Evolutionary conservation across 2,113 vertebrate species (phyloP).

Genomic region (Australoheros scitulus): DNA sequence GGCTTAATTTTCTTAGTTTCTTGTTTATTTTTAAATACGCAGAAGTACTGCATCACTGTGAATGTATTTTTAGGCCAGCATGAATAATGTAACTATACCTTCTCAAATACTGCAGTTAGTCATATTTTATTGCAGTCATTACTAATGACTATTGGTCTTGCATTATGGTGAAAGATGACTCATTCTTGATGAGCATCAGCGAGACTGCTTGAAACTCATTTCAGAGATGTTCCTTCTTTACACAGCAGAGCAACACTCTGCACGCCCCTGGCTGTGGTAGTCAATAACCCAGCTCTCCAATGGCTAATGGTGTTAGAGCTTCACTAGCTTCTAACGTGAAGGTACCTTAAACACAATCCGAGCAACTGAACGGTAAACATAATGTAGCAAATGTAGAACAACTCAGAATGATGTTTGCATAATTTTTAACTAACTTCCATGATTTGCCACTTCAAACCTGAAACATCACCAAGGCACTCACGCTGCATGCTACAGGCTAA

Average conservation of each 20-base stretch:
- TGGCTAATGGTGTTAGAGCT: not conserved
- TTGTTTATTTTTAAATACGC: not conserved
- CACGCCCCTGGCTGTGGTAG: accelerated
- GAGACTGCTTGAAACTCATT: not conserved
- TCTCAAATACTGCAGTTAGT: not conserved
- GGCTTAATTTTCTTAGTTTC: not conserved
- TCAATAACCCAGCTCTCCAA: not conserved
- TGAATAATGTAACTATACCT: not conserved
- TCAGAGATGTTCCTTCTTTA: not conserved
- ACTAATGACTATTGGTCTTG: not conserved
- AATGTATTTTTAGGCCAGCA: not conserved
- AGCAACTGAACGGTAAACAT: no score
- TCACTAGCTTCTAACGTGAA: not conserved
- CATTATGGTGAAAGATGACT: not conserved
- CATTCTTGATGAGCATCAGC: not conserved
- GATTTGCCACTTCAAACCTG: not conserved
- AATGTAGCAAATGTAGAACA: not conserved
- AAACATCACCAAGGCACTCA: not conserved
- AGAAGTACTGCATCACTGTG: not conserved
- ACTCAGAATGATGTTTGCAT: not conserved
- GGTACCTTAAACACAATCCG: not conserved
- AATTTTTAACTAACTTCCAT: not conserved
- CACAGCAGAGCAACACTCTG: slow-evolving; percentile 1
- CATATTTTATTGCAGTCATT: not conserved
- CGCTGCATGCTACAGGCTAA: not conserved